Evolutionary conservation across 2,888 invertebrate species (phyloP), one percentile per base, ranked within the genome.

Genomic region (Eupithecia vulgata): DNA sequence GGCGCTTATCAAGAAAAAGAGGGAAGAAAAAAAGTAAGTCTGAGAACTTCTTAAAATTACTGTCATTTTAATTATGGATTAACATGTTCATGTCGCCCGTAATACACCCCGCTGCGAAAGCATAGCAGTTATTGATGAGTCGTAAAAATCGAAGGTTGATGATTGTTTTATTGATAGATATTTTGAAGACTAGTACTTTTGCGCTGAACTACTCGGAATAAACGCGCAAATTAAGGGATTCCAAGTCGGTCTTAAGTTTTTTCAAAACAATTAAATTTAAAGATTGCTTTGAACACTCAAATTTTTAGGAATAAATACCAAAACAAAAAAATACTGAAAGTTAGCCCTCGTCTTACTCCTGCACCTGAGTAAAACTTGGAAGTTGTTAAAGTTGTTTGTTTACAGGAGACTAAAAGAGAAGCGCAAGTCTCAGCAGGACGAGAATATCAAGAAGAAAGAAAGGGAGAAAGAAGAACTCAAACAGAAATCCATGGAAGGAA

Each of bases 361-460:
- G 48, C 48, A 48, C 5, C 3, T n/a, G 48, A 21, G n/a, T 21
- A 21, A 48, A 21, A 21, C n/a, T 52, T n/a, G 10, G 2, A 12
- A 13, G 12, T 52, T 12, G 10, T 52, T 52, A n/a, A 57, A 52
- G 21, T n/a, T 6, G 30, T 62, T 68, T 40, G 62, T 12, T 52
- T 59, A 57, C 76, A 96, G 96, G 82, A 96, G 95, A 83, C 88
- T 97, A 62, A 98, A 98, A 89, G 97, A 97, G 82, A 96, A 97
- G 80, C 95, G 98, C 25, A 97, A 96, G 83, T 96, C 96, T 74
- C 91, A 95, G 74, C 98, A 98, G 87, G 96, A 96, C 68, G 95
- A 96, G 78, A 97, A 97, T 85, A 95, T 95, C 68, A 95, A 95
- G 81, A 95, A 95, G 57, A 97, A 97, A 82, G 96, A 97, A 83